Evolutionary conservation across 2,113 vertebrate genomes (phyloP).

Genomic region (Myiozetetes cayanensis): DNA sequence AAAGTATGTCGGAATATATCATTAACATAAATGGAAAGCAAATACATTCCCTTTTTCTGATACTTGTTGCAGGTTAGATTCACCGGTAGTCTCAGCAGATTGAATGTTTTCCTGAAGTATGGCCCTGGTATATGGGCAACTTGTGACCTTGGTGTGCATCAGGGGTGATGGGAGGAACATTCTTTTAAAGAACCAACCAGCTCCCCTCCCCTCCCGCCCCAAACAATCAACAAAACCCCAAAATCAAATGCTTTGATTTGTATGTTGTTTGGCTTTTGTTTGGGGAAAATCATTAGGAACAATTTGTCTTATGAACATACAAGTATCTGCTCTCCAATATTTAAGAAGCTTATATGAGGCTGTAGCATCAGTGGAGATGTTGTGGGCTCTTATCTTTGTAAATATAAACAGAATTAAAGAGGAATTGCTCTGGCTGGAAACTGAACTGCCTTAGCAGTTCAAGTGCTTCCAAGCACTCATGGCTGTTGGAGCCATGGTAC

Average conservation of each 20-base stretch:
- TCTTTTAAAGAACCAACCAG: not conserved
- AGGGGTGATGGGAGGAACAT: not conserved
- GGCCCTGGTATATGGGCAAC: rapidly evolving
- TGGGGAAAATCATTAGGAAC: not conserved
- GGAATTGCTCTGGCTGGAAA: not conserved
- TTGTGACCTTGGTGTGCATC: not conserved
- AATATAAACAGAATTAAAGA: not conserved
- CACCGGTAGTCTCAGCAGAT: not conserved
- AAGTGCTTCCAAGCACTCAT: not conserved
- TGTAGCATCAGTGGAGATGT: not conserved
- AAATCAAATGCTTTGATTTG: not conserved
- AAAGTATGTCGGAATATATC: not conserved
- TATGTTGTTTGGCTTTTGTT: not conserved
- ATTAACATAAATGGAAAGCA: not conserved
- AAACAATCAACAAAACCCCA: not conserved
- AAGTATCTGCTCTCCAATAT: not conserved
- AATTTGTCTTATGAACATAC: rapidly evolving
- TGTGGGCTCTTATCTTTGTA: not conserved
- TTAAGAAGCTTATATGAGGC: not conserved
- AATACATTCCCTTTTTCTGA: not conserved
- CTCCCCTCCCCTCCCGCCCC: not conserved
- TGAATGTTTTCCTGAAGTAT: not conserved
- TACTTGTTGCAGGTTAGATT: not conserved
- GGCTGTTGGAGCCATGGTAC: not conserved
- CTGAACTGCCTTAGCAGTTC: not conserved